Evolutionary conservation across 2,888 invertebrate species (phyloP), one percentile per base, ranked within the genome.

Genomic region (Euclidia mi): DNA sequence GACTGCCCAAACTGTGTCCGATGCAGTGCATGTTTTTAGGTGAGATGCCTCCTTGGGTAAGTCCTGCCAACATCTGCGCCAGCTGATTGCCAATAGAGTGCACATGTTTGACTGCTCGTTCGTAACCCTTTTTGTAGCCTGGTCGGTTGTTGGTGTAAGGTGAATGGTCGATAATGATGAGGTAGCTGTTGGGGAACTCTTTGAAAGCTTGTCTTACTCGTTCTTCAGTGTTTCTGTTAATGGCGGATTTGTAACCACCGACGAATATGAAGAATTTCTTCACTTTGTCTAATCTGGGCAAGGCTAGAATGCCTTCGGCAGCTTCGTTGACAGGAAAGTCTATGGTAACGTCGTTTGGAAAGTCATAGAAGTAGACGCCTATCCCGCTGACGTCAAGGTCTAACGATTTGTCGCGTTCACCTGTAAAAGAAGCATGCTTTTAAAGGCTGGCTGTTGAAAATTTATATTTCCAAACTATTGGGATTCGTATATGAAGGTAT

Each of bases 161-260:
- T 0, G 91, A 92, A 70, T 94, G 94, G 43, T 94, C 94, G 0
- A 94, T 68, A n/a, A 94, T 92, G 31, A 93, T 90, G 0, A 94
- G 67, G 46, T 93, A 93, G 53, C 87, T 91, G 29, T 92, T 87
- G 0, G 92, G 90, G 25, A 83, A 79, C 29, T 81, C 77, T 41
- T 77, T 80, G 56, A 93, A 93, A 0, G 91, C 82, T 7, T 90
- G 82, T 18, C 91, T 81, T 3, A 94, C 79, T 25, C 81, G 81
- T 51, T 89, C 81, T 53, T 89, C 92, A 1, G 89, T 89, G 29
- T 79, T 85, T 41, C 89, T 89, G 62, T 89, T 79, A 34, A 94
- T 93, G 31, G 88, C 75, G 0, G 94, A 91, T 44, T 89, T 92
- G 68, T 85, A 94, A 1, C 94, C 94, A 0, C 85, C 87, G 1